Evolutionary conservation across 2,797 vertebrate genomes (phyloP), one percentile per base, ranked within the genome.

Genomic region (Urocyon cinereoargenteus): DNA sequence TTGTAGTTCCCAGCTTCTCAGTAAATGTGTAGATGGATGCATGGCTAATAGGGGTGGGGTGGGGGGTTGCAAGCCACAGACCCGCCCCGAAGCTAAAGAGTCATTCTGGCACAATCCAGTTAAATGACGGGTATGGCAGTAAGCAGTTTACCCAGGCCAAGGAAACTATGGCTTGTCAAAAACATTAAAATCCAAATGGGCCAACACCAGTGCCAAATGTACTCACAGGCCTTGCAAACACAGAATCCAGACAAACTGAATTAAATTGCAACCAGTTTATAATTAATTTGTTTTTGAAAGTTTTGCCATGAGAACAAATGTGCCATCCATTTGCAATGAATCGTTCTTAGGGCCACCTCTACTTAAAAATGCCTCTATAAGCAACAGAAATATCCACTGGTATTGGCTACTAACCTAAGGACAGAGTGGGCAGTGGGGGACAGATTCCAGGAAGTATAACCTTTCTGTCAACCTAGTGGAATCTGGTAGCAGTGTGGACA

Each of bases 1-100:
- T 98, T 97, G 97, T 97, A 96, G 96, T 95, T 98, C 98, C 98
- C 95, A 97, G 90, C 86, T 98, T 97, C 91, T 98, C 81, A n/a
- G 95, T 96, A 95, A 98, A 96, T 73, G 97, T 94, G 98, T 97
- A 98, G 97, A 97, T 90, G 77, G 26, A 96, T 79, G 92, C 86
- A 96, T 2, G 40, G 94, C 97, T 96, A 86, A 96, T 78, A 93
- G 78, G 75, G 95, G 96, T 61, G 24, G 31, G 49, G 51, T 19
- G 18, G 1, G 59, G 45, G 26, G 79, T 68, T 96, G 75, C 93
- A 97, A 94, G 82, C 79, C 93, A 87, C 83, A 98, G 84, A 97
- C 75, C 96, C 87, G 81, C 86, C 22, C 57, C 10, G 15, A 94
- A 96, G 94, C 96, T 97, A 97, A 97, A 96, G 36, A 98, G 97